phyloP scores from a whole-genome alignment of 2,113 vertebrate species.

The Aspidoscelis tigris region DNA sequence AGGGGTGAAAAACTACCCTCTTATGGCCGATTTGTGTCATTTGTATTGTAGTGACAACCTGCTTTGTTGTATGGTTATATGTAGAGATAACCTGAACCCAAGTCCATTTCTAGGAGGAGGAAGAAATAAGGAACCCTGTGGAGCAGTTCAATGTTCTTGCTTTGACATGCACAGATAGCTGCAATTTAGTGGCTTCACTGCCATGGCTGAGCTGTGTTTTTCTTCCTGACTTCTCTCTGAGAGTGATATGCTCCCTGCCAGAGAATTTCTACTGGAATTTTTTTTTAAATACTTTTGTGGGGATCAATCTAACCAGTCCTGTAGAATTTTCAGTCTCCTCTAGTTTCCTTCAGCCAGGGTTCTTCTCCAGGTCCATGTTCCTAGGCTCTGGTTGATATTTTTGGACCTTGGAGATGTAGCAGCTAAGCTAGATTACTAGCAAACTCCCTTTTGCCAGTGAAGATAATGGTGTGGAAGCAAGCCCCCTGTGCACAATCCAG shows the following conservation, averaged over 20 bases:
- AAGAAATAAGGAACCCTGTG: slow-evolving; percentile 40
- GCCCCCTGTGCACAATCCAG: neutral
- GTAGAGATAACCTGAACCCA: slow-evolving; percentile 63
- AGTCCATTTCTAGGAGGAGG: slow-evolving; percentile 61
- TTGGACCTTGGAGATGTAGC: neutral
- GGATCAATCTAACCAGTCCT: neutral
- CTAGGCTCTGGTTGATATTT: neutral
- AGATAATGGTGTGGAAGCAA: neutral
- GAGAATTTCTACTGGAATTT: slow-evolving; percentile 14
- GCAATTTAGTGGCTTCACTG: slow-evolving; percentile 30
- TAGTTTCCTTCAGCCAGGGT: neutral
- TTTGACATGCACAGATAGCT: neutral
- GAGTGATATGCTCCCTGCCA: neutral
- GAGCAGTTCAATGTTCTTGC: slow-evolving; percentile 46
- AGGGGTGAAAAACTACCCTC: slow-evolving; percentile 56
- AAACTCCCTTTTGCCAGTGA: neutral
- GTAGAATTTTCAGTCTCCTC: neutral
- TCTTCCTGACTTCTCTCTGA: slow-evolving; percentile 18
- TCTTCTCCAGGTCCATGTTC: neutral
- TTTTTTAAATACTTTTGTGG: neutral
- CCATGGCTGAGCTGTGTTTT: neutral
- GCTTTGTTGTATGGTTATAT: slow-evolving; percentile 67
- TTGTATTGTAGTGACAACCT: slow-evolving; percentile 70
- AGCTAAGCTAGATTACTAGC: neutral
- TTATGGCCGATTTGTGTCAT: slow-evolving; percentile 64